phyloP scores from a whole-genome alignment of 2,888 invertebrate species.

The Stenolophus ochropezus region DNA sequence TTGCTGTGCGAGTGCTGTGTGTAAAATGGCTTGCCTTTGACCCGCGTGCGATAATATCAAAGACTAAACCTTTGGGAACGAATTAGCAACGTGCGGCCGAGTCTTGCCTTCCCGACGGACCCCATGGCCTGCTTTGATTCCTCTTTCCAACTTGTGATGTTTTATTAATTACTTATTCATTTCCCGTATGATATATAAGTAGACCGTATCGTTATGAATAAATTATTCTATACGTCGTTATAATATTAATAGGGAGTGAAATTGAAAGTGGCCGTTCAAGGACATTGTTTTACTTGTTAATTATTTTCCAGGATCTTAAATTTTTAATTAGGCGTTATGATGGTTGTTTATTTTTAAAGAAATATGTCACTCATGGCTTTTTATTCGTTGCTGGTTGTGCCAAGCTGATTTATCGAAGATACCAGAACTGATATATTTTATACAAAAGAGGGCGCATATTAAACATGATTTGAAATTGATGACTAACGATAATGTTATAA shows the following conservation, averaged over 20 bases:
- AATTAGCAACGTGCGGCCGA: not conserved
- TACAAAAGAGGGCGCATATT: too few species aligned
- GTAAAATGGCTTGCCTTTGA: not conserved
- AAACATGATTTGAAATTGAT: too few species aligned
- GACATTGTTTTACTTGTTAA: not conserved
- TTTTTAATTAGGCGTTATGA: too few species aligned
- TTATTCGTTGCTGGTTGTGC: too few species aligned
- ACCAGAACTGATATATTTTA: too few species aligned
- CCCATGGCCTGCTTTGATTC: not conserved
- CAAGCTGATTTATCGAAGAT: too few species aligned
- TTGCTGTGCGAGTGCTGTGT: not conserved
- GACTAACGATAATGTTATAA: too few species aligned
- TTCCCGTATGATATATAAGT: conserved; percentile 1
- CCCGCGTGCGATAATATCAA: conserved; percentile 4
- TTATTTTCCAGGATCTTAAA: not conserved
- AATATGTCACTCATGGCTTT: too few species aligned
- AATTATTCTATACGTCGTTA: conserved; percentile 21
- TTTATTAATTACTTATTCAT: conserved; percentile 35
- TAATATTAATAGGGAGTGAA: conserved; percentile 16
- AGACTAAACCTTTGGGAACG: conserved; percentile 13
- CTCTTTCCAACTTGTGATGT: conserved; percentile 22
- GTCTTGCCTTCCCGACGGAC: not conserved
- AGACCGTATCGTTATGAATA: conserved; percentile 9
- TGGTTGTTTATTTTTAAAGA: too few species aligned
- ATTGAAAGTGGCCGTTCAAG: conserved; percentile 10